Conservation (phyloP, 2,113 vertebrate genomes). For the Ageneiosus marmoratus region DNA sequence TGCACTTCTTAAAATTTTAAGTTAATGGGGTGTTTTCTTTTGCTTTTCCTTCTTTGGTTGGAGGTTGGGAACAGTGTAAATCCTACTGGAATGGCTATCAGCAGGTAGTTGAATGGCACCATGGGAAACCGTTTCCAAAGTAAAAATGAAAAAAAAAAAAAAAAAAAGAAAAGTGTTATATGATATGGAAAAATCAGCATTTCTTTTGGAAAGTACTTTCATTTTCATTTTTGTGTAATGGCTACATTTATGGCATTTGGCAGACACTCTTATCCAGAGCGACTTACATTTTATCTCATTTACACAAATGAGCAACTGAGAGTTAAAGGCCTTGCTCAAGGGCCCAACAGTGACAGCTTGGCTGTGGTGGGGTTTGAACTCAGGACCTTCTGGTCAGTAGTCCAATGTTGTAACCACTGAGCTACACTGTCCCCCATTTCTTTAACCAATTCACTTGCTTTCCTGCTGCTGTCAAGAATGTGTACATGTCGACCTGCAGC, state of each 20-base stretch:
- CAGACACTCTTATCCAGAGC: too few species aligned
- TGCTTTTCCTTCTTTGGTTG: not conserved
- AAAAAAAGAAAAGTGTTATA: not conserved
- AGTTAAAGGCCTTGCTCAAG: too few species aligned
- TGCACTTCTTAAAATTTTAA: not conserved
- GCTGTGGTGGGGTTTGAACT: too few species aligned
- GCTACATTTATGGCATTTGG: too few species aligned
- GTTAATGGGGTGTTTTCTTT: not conserved
- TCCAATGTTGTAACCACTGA: too few species aligned
- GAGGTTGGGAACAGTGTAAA: not conserved
- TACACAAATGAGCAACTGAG: too few species aligned
- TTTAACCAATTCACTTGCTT: not conserved
- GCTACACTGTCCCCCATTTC: too few species aligned
- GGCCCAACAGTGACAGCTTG: too few species aligned
- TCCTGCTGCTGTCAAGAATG: not conserved
- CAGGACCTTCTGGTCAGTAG: too few species aligned
- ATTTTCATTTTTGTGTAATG: not conserved
- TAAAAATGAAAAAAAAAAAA: not conserved
- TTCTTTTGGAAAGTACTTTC: too few species aligned
- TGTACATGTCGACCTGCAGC: not conserved
- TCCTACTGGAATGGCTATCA: not conserved
- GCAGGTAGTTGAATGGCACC: too few species aligned
- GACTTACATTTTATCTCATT: too few species aligned
- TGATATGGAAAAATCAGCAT: not conserved
- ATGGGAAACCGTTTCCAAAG: not conserved